Base-by-base conservation (phyloP, 2,113 vertebrate genomes). In the Corythaeola cristata region DNA sequence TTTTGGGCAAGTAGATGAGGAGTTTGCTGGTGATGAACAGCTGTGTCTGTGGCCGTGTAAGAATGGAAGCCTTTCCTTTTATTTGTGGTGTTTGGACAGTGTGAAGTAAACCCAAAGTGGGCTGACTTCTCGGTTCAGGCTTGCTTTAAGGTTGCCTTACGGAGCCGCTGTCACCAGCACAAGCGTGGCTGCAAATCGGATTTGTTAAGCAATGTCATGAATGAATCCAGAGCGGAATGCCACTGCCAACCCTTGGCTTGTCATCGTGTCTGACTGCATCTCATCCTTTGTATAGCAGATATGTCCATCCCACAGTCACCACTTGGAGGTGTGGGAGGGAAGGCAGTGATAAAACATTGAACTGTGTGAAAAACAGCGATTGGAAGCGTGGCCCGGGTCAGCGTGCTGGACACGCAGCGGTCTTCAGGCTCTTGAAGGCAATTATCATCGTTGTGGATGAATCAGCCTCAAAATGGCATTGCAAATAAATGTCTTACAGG, bases 381-480 rank as follows among this genome's bases (percentile, higher is more conserved):
- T 60, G 19, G 30, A 53, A 87, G 33, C 4, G 35, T 23, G 59
- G 15, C 0, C 0, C 21, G 24, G 84, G 56, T 68, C 45, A 15
- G 3, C 3, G 45, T 24, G 69, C 85, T 55, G 41, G 82, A 53
- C 76, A 39, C 0, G 1, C 72, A 56, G 68, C 75, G 73, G 55
- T 49, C 84, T 73, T 26, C 72, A 10, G 33, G 47, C 52, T 75
- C 52, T 3, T 39, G 66, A 58, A 30, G 41, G 32, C 82, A 50
- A 12, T 58, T 81, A 0, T 11, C 2, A 0, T 11, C 2, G 1
- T 32, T 35, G 66, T 0, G 12, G 10, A 1, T 37, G 47, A 79
- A 63, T 71, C 69, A 69, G 47, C 69, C 52, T 49, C 6, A 71
- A 37, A 63, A 68, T 20, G 74, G 24, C 8, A 5, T 14, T 27